Conservation (phyloP, 1,140 invertebrate genomes). For the Saccostrea cuccullata region DNA sequence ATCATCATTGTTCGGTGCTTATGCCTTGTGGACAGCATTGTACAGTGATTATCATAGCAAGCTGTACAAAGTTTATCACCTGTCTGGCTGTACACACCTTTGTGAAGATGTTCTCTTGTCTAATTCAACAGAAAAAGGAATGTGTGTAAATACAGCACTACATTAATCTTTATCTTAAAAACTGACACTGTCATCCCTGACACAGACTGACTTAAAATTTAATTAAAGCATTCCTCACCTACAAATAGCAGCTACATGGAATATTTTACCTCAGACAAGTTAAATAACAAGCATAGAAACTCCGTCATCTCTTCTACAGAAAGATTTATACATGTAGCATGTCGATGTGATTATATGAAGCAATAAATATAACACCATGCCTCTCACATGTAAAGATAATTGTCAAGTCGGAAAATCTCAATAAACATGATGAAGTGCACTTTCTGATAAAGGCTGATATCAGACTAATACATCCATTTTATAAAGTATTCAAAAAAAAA, state of each 20-base stretch:
- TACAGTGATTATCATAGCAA: neutral
- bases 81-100: neutral
- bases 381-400: too few relatives aligned
- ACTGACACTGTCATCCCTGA: neutral
- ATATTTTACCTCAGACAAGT: too few relatives aligned
- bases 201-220: neutral
- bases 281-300: too few relatives aligned
- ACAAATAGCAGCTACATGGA: neutral
- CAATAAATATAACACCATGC: too few relatives aligned
- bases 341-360: too few relatives aligned
- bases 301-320: too few relatives aligned
- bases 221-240: neutral
- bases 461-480: too few relatives aligned
- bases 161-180: neutral
- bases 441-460: too few relatives aligned
- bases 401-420: too few relatives aligned
- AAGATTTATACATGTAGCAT: too few relatives aligned
- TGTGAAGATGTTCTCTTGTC: neutral
- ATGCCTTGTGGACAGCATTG: constrained; percentile 3
- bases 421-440: too few relatives aligned
- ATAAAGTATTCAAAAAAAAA: too few relatives aligned
- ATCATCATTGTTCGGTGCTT: neutral
- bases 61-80: neutral
- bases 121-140: neutral
- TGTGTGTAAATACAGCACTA: neutral